Percentiles rank a stretch among this genome's conserved stretches.
Evolutionary conservation across 2,888 invertebrate genomes (phyloP).

Genomic region (Tuta absoluta): DNA sequence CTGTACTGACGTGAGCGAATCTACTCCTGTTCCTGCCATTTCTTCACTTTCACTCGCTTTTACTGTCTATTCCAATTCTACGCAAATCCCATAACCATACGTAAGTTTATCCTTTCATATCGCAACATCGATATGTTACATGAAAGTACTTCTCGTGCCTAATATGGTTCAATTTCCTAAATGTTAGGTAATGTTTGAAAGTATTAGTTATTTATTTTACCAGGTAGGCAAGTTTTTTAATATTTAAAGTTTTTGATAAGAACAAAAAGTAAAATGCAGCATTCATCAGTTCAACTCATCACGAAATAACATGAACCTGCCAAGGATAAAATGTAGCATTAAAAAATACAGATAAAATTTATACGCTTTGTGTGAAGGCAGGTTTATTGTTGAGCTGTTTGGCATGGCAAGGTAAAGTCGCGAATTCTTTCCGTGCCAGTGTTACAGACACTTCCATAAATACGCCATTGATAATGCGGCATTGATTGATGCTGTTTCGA

Average conservation of each 20-base stretch:
- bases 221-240: too few species aligned
- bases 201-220: too few species aligned
- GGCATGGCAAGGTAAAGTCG: constrained; percentile 14
- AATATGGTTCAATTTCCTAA: too few species aligned
- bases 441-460: neutral
- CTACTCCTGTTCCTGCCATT: constrained; percentile 48
- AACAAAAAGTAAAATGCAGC: too few species aligned
- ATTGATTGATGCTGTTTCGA: neutral
- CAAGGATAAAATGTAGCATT: too few species aligned
- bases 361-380: constrained; percentile 3
- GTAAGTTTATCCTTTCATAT: neutral
- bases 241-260: too few species aligned
- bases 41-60: constrained; percentile 54
- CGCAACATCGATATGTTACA: neutral
- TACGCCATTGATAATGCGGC: constrained; percentile 1
- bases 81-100: neutral
- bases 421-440: constrained; percentile 1
- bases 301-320: too few species aligned
- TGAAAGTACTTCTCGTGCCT: too few species aligned
- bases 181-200: too few species aligned
- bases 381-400: constrained; percentile 15
- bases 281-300: too few species aligned
- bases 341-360: constrained; percentile 17
- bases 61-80: constrained; percentile 14
- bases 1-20: constrained; percentile 42